These are phyloP conservation scores for Stylophora pistillata DNA, from an alignment of 64 coral and sea anemone species.

Conservation along the genomic window DNA sequence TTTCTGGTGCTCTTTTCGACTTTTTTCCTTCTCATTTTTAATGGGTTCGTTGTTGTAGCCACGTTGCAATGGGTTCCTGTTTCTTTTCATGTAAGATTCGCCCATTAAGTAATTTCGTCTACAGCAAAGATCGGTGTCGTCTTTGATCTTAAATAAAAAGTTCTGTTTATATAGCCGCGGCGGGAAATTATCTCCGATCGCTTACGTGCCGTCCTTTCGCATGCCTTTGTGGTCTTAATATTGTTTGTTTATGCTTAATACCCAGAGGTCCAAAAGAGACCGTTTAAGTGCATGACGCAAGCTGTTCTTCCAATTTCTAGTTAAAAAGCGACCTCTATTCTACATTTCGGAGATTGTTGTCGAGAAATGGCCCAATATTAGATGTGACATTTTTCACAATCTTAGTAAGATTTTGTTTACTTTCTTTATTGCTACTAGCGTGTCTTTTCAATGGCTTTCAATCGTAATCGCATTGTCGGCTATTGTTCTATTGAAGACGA, in stretches of 20 bases:
- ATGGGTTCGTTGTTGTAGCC: background rate
- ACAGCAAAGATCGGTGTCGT: background rate
- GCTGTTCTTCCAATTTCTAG: background rate
- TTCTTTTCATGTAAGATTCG: background rate
- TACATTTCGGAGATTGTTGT: background rate
- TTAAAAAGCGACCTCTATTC: background rate
- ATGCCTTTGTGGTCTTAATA: background rate
- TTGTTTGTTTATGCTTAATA: background rate
- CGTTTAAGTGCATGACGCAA: background rate
- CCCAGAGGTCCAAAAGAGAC: background rate
- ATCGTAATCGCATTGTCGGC: background rate
- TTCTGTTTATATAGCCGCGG: constrained; percentile 12
- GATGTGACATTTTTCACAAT: background rate
- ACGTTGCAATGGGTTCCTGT: background rate
- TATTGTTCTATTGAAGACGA: background rate
- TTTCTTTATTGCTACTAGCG: background rate
- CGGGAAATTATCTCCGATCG: background rate
- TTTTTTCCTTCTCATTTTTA: background rate
- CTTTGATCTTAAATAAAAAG: constrained; percentile 20
- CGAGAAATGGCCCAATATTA: background rate
- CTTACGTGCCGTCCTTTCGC: background rate
- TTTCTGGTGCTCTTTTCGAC: background rate
- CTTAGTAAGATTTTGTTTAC: background rate
- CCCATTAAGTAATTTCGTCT: background rate
- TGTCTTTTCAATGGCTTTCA: background rate